A percentile compares a stretch with the other conserved stretches of the same genome.
phyloP scores from a whole-genome alignment of 2,113 vertebrate species.

The Hemibates koningsi region DNA sequence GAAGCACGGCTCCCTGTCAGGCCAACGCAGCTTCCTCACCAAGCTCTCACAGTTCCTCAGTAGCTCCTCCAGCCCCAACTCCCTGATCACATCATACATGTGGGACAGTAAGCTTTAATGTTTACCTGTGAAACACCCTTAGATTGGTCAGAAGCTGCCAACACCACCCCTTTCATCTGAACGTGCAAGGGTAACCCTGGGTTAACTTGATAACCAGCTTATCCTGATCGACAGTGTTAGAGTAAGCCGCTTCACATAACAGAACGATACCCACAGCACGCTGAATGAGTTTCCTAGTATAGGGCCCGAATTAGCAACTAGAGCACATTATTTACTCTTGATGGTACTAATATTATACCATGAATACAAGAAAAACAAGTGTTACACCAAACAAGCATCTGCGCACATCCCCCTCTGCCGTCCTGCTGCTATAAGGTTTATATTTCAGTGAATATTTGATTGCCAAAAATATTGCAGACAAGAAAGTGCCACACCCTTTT shows the following conservation, averaged over 20 bases:
- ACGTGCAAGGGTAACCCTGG: fast-evolving
- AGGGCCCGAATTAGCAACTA: neutral
- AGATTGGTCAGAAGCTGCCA: neutral
- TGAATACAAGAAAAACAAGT: neutral
- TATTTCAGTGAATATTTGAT: neutral
- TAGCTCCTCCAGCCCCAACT: conserved; percentile 68
- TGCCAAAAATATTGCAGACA: neutral
- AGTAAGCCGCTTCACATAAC: neutral
- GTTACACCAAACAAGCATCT: neutral
- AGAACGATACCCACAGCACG: neutral
- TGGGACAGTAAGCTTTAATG: neutral
- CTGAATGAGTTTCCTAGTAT: neutral
- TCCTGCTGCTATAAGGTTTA: neutral
- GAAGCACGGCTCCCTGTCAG: conserved; percentile 64
- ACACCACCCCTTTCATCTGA: neutral
- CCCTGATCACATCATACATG: conserved; percentile 20
- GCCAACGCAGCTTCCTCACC: conserved; percentile 64
- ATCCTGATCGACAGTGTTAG: neutral
- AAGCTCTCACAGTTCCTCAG: conserved; percentile 60
- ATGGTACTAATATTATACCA: neutral
- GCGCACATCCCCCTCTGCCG: neutral
- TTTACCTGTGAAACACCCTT: neutral
- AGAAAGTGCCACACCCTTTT: neutral
- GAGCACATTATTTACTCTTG: neutral
- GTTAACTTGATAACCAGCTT: neutral